A percentile compares a stretch with the other conserved stretches of the same genome.
These are phyloP conservation scores for Chionomys nivalis DNA, from an alignment of 2,113 vertebrate species.

Conservation along the genomic window DNA sequence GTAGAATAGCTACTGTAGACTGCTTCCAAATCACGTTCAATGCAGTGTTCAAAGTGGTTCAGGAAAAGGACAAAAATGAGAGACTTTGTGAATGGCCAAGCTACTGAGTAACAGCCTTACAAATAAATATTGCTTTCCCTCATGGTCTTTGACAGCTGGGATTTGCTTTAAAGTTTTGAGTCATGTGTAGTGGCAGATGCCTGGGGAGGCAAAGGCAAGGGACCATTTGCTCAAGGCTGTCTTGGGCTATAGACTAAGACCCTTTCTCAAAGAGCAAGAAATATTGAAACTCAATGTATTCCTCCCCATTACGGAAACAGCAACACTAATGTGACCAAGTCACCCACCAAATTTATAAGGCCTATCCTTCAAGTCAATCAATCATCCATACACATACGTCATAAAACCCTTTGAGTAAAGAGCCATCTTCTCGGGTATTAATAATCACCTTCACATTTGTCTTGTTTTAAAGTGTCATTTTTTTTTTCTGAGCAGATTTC, in stretches of 20 bases:
- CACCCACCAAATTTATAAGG: neutral
- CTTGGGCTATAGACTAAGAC: neutral
- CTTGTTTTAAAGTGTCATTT: slow-evolving; percentile 6
- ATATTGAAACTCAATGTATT: neutral
- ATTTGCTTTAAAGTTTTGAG: slow-evolving; percentile 10
- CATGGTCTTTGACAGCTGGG: neutral
- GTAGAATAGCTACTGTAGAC: neutral
- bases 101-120: neutral
- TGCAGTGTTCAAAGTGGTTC: neutral
- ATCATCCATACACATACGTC: neutral
- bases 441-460: neutral
- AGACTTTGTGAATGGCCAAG: neutral
- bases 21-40: neutral
- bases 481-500: slow-evolving; percentile 1
- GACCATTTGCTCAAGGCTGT: neutral
- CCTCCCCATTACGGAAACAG: neutral
- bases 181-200: neutral
- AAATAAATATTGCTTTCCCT: neutral
- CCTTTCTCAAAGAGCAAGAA: neutral
- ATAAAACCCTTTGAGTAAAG: slow-evolving; percentile 9
- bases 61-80: neutral
- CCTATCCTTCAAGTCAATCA: neutral
- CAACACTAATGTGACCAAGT: neutral
- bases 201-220: neutral
- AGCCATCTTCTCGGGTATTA: neutral